Conservation (phyloP, 1,140 invertebrate species). For the Euura saliciscinereae region DNA sequence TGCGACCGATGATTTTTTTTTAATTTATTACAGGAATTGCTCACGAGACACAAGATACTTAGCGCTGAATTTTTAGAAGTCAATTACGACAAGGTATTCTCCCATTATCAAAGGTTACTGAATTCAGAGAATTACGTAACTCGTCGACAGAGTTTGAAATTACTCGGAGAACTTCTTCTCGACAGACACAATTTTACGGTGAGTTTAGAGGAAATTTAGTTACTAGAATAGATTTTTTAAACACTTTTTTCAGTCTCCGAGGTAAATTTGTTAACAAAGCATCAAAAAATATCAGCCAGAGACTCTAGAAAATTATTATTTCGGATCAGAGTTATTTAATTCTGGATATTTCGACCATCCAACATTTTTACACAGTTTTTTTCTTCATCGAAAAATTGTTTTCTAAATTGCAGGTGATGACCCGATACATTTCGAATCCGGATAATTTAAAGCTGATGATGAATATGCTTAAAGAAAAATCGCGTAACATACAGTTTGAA, state of each 20-base stretch:
- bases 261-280: too few relatives aligned
- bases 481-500: conserved; percentile 99
- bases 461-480: conserved; percentile 99
- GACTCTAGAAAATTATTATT: background rate
- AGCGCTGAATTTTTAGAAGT: conserved; percentile 98
- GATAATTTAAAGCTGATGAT: conserved; percentile 99
- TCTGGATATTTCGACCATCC: too few relatives aligned
- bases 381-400: conserved; percentile 16
- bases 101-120: conserved; percentile 93
- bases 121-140: conserved; percentile 99
- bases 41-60: conserved; percentile 97
- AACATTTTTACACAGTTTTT: conserved; percentile 10
- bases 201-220: conserved; percentile 54
- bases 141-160: conserved; percentile 94
- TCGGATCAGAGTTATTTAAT: conserved; percentile 12
- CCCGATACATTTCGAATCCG: conserved; percentile 97
- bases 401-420: conserved; percentile 81
- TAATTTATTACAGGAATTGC: conserved; percentile 80
- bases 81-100: conserved; percentile 99
- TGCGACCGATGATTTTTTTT: background rate
- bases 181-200: conserved; percentile 99
- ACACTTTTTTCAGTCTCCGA: too few relatives aligned
- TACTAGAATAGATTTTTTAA: too few relatives aligned
- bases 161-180: conserved; percentile 95
- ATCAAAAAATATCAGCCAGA: too few relatives aligned